Base-by-base conservation (phyloP, 2,888 invertebrate genomes). In the Malthinus seriepunctatus region DNA sequence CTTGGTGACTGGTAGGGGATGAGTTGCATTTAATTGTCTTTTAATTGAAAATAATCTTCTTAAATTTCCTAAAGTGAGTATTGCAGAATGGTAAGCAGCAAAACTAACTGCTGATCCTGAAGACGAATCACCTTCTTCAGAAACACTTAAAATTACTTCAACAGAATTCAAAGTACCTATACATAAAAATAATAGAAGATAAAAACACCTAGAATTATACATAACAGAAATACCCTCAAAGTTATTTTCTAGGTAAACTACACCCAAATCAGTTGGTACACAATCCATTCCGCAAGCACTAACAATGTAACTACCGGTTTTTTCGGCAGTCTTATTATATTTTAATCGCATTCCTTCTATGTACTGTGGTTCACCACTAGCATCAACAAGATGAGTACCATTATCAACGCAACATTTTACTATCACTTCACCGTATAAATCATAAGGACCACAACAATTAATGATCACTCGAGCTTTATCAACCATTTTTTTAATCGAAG, bases 281-380 rank as follows among this genome's bases (percentile, higher is more conserved):
- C 93, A 90, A 78, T 97, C 97, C 76, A 93, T 91, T 32, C 97
- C 97, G 79, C 96, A 97, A 1, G 96, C 90, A 66, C 92, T 94
- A 31, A 98, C 80, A 6, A 97, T 81, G 77, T 90, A 96, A 3
- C 94, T 85, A n/a, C 90, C 89, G 6, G 89, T 89, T 66, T 91
- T 86, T 68, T 87, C 80, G 0, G 94, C 94, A 39, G 78, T 75
- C 56, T 86, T 82, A 67, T 89, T 81, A 78, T 97, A 95, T 67
- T 90, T 83, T 54, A 95, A 76, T 73, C 93, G 92, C 56, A 76
- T 71, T 11, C 48, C 60, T 61, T 76, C 77, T 68, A 78, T 73
- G 56, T 69, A 78, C 81, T 88, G 86, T 0, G 95, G 91, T 76
- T 98, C 97, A 3, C 96, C 97, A 72, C 89, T 91, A 35, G 98